Evolutionary conservation across 2,797 vertebrate genomes (phyloP).

Genomic region (Pseudochirops cupreus): DNA sequence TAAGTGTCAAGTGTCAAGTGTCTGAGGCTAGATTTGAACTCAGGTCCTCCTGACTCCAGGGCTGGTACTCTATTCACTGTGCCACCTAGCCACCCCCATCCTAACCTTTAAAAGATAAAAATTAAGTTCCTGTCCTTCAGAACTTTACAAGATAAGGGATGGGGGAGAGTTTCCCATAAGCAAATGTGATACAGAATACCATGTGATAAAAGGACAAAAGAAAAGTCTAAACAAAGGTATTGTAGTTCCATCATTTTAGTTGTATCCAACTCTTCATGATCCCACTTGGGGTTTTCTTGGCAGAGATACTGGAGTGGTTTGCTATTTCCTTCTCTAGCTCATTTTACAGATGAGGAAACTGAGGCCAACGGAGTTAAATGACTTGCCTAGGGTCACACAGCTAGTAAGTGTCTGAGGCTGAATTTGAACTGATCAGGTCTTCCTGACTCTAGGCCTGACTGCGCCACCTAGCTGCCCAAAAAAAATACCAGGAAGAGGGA

Average conservation of each 20-base stretch:
- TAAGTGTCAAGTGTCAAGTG: too few relatives aligned
- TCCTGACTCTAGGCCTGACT: background rate
- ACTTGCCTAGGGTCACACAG: background rate
- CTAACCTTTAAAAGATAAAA: background rate
- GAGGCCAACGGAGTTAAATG: background rate
- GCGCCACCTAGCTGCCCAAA: background rate
- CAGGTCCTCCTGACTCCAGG: too few relatives aligned
- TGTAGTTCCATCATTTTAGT: background rate
- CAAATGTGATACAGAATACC: background rate
- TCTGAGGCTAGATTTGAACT: too few relatives aligned
- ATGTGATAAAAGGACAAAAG: background rate
- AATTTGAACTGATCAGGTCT: background rate
- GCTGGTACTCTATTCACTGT: too few relatives aligned
- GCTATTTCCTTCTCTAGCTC: background rate
- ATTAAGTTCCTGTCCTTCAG: background rate
- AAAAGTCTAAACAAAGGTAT: background rate
- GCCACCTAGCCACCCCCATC: background rate
- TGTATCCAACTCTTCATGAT: background rate
- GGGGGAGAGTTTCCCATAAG: background rate
- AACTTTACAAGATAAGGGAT: background rate
- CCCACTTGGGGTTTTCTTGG: background rate
- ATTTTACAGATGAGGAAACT: background rate
- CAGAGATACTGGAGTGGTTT: background rate
- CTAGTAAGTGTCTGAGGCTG: background rate
- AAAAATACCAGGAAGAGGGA: background rate